Percentiles rank a stretch among this genome's conserved stretches.
Evolutionary conservation across 1,140 invertebrate genomes (phyloP).

Genomic region (Bombus confusus): DNA sequence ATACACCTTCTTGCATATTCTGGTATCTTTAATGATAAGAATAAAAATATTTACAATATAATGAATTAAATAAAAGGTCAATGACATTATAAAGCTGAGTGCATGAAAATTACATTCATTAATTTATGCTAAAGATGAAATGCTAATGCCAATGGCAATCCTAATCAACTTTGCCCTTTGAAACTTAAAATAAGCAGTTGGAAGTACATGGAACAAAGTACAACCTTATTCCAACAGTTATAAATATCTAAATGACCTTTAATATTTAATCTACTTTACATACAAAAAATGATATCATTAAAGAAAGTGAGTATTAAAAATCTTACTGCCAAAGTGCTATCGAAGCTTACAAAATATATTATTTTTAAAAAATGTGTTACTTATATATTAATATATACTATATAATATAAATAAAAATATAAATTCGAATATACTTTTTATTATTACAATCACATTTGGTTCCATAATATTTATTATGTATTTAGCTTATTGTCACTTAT

Average conservation of each 20-base stretch:
- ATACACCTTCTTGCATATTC: neutral
- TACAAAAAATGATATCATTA: neutral
- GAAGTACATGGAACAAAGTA: neutral
- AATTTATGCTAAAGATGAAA: neutral
- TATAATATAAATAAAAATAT: neutral
- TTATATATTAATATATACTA: neutral
- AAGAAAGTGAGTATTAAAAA: neutral
- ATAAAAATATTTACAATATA: neutral
- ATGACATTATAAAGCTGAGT: neutral
- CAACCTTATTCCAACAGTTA: neutral
- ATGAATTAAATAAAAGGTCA: neutral
- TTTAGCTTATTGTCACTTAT: neutral
- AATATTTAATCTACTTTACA: neutral
- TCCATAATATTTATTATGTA: neutral
- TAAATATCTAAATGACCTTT: slow-evolving; percentile 24
- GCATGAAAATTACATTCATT: neutral
- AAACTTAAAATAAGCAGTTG: neutral
- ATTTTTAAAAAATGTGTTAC: neutral
- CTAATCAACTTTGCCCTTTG: neutral
- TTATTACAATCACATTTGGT: neutral
- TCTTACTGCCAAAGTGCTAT: neutral
- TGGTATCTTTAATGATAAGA: neutral
- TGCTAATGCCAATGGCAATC: neutral
- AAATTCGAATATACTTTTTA: neutral
- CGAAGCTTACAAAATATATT: neutral